Base-by-base conservation (phyloP, 2,888 invertebrate genomes). In the Lepidocyrtinus sp. region DNA sequence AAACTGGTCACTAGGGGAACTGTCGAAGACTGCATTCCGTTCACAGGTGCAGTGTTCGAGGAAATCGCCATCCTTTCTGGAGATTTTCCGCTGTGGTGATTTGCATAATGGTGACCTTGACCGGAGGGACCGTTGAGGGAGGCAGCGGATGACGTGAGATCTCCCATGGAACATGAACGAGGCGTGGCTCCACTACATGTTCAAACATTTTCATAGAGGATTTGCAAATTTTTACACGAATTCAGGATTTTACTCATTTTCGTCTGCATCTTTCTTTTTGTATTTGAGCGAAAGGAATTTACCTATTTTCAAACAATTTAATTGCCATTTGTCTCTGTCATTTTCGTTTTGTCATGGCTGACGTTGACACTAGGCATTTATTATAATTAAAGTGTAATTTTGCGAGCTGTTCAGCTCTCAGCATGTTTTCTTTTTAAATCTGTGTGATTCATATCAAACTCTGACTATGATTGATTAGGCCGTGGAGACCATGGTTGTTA, bases 81-180 rank as follows among this genome's bases (percentile, higher is more conserved):
- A 15, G 73, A 72, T 61, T 77, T 82, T n/a, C 79, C 81, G 19
- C 46, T 50, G 45, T 69, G 70, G 71, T 74, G 76, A 62, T 72
- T 75, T 9, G 71, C 71, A 36, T 82, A 78, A 75, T 80, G 81
- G 27, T 81, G 83, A 50, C 80, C 76, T 45, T 80, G 74, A n/a
- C 70, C 70, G 50, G 19, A 3, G 19, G 71, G 68, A 19, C 71
- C 79, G 46, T 75, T 80, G 22, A 76, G 76, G 17, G 83, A 80
- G 36, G 83, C 74, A 17, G 79, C 74, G 7, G 83, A 82, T 9
- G 83, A 83, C 12, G 84, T 85, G 64, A 86, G 72, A 72, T 86
- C 86, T 59, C 85, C 85, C 86, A 86, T 86, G 1, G 86, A 86
- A 83, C 86, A 86, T 1, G 86, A 86, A 9, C 84, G 75, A 1